A percentile compares a stretch with the other conserved stretches of the same genome.
Evolutionary conservation across 2,888 invertebrate genomes (phyloP).

Genomic region (Rhagium mordax): DNA sequence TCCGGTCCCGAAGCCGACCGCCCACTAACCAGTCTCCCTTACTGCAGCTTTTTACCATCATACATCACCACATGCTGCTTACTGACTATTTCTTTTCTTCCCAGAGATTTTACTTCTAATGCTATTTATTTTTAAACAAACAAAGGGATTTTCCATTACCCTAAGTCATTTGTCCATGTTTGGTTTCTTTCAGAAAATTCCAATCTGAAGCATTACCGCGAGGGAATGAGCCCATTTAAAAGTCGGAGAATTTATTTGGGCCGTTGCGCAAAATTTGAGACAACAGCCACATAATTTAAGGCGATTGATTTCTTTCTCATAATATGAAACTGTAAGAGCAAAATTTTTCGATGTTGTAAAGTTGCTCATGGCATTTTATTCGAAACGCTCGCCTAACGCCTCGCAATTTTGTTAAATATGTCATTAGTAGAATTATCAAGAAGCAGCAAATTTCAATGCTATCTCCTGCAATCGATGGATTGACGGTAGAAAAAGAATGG

Average conservation of each 20-base stretch:
- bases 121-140: conserved; percentile 56
- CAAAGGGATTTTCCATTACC: conserved; percentile 52
- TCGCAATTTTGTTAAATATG: too few relatives aligned
- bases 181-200: conserved; percentile 31
- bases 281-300: too few relatives aligned
- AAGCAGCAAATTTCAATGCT: too few relatives aligned
- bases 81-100: conserved; percentile 47
- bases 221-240: neutral
- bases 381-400: too few relatives aligned
- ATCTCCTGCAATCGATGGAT: too few relatives aligned
- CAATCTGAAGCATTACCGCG: neutral
- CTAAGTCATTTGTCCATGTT: conserved; percentile 46
- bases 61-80: conserved; percentile 55
- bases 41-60: conserved; percentile 55
- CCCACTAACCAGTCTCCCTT: conserved; percentile 50
- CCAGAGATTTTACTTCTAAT: conserved; percentile 40
- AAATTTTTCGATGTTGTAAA: too few relatives aligned
- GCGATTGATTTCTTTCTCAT: too few relatives aligned
- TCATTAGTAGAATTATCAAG: too few relatives aligned
- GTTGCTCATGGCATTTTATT: too few relatives aligned
- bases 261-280: too few relatives aligned
- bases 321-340: too few relatives aligned
- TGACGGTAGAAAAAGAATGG: too few relatives aligned
- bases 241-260: neutral
- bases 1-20: conserved; percentile 59